Evolutionary conservation across 1,140 invertebrate genomes (phyloP), one percentile per base, ranked within the genome.

Genomic region (Maconellicoccus hirsutus): DNA sequence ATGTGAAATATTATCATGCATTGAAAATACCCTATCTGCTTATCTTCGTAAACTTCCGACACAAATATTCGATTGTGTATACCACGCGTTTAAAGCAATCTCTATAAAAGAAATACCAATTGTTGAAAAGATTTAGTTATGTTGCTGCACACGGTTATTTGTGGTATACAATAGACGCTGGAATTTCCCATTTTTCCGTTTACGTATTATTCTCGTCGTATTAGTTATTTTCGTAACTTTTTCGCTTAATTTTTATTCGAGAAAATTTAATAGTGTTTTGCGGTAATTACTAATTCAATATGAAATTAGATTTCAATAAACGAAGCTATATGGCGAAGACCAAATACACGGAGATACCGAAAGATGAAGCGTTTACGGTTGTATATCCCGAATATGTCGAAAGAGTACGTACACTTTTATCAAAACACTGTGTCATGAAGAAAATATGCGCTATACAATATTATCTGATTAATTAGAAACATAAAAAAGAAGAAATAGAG

Each of bases 321-420:
- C 42, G 6, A 16, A 52, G n/a, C n/a, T 52, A 52, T 52, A 66
- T 66, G 61, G 61, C 61, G 61, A 66, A 66, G 22, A 66, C 61
- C 21, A 66, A 66, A 26, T 66, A 66, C 22, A 66, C 61, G 1
- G 61, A 66, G 19, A 66, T 66, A 23, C 61, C 61, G 19, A 23
- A 26, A 25, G 61, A 66, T 25, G 61, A 66, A 66, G 25, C 61
- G 10, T 52, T 8, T 16, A 19, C 12, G 2, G n/a, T 52, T 52
- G 10, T 52, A 8, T 52, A 19, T 19, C n/a, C 42, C 6, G 42
- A 52, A 16, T 52, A 52, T 16, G n/a, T 16, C n/a, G 42, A 52
- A 52, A 52, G n/a, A 16, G 42, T 52, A 52, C n/a, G 42, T 52
- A 8, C 42, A 52, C 3, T 16, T 8, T 16, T 14, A 52, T 52